Percentiles rank a stretch among this genome's conserved stretches.
Conservation (phyloP, 2,113 vertebrate species). For the Smithornis capensis region DNA sequence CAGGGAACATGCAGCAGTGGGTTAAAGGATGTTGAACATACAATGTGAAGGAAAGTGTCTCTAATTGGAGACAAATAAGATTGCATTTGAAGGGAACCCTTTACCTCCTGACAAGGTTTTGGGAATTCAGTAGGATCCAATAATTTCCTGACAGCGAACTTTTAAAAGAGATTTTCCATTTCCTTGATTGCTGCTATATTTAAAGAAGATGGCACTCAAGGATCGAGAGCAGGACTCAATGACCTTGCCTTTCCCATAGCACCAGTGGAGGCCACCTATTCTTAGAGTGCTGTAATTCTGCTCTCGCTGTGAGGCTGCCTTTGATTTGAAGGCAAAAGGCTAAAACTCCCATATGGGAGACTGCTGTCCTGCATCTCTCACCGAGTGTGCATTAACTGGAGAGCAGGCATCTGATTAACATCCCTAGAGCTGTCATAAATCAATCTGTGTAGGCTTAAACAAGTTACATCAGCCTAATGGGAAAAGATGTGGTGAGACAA, state of each 20-base stretch:
- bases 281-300: neutral
- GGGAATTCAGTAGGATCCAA: neutral
- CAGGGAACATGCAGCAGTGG: neutral
- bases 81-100: neutral
- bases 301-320: neutral
- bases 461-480: constrained; percentile 55
- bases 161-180: constrained; percentile 28
- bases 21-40: neutral
- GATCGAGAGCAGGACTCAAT: neutral
- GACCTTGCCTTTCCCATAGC: neutral
- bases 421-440: constrained; percentile 42
- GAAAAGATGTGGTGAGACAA: constrained; percentile 62
- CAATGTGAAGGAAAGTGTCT: neutral
- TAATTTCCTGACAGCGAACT: neutral
- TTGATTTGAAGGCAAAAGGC: neutral
- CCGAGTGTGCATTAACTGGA: neutral
- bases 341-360: neutral
- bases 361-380: neutral
- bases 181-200: constrained; percentile 20
- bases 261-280: neutral
- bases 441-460: constrained; percentile 49
- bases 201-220: constrained; percentile 23
- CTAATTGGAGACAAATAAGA: neutral
- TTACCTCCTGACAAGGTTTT: neutral
- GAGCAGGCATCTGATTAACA: constrained; percentile 39